phyloP scores from a whole-genome alignment of 2,113 vertebrate genomes.

The Rhinolophus ferrumequinum region DNA sequence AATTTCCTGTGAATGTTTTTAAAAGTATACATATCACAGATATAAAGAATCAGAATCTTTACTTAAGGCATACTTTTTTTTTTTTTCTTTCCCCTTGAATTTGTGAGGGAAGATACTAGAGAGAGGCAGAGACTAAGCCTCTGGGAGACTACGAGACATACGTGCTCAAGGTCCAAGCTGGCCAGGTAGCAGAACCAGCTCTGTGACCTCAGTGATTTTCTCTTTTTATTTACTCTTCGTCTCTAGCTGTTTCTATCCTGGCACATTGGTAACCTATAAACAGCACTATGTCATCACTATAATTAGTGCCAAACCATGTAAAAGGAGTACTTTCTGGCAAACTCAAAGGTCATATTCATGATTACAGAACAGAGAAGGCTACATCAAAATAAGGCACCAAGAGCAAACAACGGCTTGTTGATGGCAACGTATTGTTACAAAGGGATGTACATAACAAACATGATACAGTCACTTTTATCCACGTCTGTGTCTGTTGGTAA shows the following conservation, averaged over 20 bases:
- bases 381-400: slow-evolving; percentile 50
- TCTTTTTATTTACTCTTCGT: background rate
- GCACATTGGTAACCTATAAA: background rate
- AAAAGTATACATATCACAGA: background rate
- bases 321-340: slow-evolving; percentile 30
- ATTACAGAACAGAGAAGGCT: slow-evolving; percentile 41
- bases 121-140: background rate
- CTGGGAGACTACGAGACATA: background rate
- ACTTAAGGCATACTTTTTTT: background rate
- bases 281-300: background rate
- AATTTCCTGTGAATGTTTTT: background rate
- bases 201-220: background rate
- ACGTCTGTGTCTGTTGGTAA: slow-evolving; percentile 50
- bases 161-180: background rate
- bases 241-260: background rate
- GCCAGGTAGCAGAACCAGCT: background rate
- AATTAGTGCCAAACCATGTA: background rate
- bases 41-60: background rate
- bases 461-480: background rate
- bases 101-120: background rate
- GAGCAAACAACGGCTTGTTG: background rate
- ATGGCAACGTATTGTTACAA: background rate
- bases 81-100: background rate
- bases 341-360: background rate
- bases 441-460: background rate